Evolutionary conservation across 2,113 vertebrate species (phyloP).

Genomic region (Solea solea): DNA sequence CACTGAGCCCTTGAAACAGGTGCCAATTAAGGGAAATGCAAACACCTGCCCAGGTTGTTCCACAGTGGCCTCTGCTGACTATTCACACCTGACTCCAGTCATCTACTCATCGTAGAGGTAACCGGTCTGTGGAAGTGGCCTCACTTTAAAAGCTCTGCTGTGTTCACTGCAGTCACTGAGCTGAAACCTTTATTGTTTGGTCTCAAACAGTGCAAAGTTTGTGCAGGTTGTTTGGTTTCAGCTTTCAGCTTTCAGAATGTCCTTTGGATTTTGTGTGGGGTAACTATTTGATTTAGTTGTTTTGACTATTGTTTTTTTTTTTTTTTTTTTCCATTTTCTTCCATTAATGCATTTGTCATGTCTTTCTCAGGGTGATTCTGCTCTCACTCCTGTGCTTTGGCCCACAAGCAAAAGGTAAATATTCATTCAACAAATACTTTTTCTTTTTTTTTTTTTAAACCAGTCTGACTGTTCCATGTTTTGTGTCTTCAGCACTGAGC

Average conservation of each 20-base stretch:
- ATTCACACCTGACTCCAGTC: neutral
- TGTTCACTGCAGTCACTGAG: accelerated
- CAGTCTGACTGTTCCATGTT: neutral
- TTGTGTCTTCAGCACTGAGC: neutral
- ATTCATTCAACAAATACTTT: accelerated
- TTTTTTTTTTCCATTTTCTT: accelerated
- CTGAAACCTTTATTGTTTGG: neutral
- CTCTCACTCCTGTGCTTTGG: neutral
- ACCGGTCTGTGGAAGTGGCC: neutral
- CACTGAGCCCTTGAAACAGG: too few relatives aligned
- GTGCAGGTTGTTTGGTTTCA: neutral
- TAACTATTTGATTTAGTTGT: neutral
- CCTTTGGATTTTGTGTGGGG: conserved; percentile 36
- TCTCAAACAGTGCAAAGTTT: accelerated
- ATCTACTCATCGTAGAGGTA: neutral
- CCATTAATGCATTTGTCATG: too few relatives aligned
- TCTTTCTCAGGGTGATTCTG: too few relatives aligned
- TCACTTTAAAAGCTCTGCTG: neutral
- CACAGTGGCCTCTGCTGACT: neutral
- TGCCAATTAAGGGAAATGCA: neutral
- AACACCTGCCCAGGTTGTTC: conserved; percentile 15
- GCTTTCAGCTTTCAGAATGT: neutral
- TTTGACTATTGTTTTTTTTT: neutral
- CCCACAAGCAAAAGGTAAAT: conserved; percentile 6
- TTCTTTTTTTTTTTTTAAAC: neutral